These are phyloP conservation scores for Heterodera schachtii DNA, from an alignment of 1,140 invertebrate genomes.

Conservation along the genomic window DNA sequence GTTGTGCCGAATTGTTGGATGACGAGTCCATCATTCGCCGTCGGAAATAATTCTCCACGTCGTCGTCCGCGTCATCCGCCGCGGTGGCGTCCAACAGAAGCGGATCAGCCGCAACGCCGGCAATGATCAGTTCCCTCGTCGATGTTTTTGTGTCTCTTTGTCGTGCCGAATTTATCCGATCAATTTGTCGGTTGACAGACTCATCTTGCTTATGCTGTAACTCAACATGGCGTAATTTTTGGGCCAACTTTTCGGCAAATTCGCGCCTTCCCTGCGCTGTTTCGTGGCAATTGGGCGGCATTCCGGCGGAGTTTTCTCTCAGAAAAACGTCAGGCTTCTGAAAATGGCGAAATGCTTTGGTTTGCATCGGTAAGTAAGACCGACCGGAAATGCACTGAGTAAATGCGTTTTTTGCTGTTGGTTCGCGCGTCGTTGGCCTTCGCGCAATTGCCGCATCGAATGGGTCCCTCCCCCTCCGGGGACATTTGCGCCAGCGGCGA, in stretches of 20 bases:
- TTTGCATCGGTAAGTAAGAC: not conserved
- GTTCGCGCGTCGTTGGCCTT: slow-evolving; percentile 25
- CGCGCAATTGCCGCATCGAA: slow-evolving; percentile 16
- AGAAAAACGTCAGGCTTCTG: not conserved
- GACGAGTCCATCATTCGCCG: slow-evolving; percentile 28
- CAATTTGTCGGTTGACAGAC: slow-evolving; percentile 23
- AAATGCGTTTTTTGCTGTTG: slow-evolving; percentile 19
- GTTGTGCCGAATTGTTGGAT: slow-evolving; percentile 23
- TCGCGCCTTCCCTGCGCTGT: slow-evolving; percentile 41
- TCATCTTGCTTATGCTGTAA: slow-evolving; percentile 22
- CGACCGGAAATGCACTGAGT: not conserved
- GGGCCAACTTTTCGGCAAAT: slow-evolving; percentile 43
- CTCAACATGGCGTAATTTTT: slow-evolving; percentile 40
- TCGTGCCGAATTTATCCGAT: slow-evolving; percentile 19
- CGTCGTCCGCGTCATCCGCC: slow-evolving; percentile 29
- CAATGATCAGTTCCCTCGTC: slow-evolving; percentile 27
- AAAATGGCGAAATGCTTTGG: not conserved
- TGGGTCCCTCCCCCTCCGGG: not conserved
- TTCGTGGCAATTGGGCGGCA: slow-evolving; percentile 37
- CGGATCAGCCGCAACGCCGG: not conserved
- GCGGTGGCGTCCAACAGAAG: slow-evolving; percentile 6
- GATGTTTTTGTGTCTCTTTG: slow-evolving; percentile 29
- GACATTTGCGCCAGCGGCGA: not conserved
- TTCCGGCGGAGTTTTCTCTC: not conserved
- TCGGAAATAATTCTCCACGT: slow-evolving; percentile 26